A percentile compares a stretch with the other conserved stretches of the same genome.
Evolutionary conservation across 1,140 invertebrate genomes (phyloP).

Genomic region (Tyrophagus putrescentiae): DNA sequence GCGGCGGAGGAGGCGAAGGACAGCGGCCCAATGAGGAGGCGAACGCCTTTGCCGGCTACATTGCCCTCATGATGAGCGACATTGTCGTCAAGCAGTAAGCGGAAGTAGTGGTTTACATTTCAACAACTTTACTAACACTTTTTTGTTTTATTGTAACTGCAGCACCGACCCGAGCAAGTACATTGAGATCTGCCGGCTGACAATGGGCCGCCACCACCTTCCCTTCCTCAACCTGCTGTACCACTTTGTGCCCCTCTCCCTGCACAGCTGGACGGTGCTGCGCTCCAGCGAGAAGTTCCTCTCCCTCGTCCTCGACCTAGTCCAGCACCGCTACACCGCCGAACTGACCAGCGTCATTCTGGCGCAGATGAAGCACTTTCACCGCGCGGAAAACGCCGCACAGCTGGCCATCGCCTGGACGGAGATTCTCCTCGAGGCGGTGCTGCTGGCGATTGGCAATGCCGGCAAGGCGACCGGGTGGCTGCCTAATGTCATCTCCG

Average conservation of each 20-base stretch:
- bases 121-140: too few relatives aligned
- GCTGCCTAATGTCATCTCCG: conserved; percentile 4
- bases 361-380: conserved; percentile 2
- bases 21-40: background rate
- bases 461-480: conserved; percentile 6
- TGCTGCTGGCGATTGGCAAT: background rate
- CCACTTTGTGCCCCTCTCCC: conserved; percentile 17
- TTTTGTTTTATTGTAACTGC: background rate
- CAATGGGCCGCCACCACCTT: conserved; percentile 1
- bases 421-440: conserved; percentile 20
- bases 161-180: background rate
- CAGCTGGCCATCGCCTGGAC: conserved; percentile 15
- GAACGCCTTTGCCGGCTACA: conserved; percentile 19
- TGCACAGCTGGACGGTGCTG: background rate
- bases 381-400: background rate
- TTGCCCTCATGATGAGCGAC: conserved; percentile 21
- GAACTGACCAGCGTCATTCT: conserved; percentile 11
- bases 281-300: conserved; percentile 14
- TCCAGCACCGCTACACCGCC: background rate
- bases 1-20: conserved; percentile 9
- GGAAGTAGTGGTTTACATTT: background rate
- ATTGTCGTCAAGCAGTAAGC: background rate
- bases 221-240: conserved; percentile 8
- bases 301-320: background rate
- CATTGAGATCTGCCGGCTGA: background rate